A percentile compares a stretch with the other conserved stretches of the same genome.
Evolutionary conservation across 2,888 invertebrate species (phyloP).

Genomic region (Azorinus chamasolen): DNA sequence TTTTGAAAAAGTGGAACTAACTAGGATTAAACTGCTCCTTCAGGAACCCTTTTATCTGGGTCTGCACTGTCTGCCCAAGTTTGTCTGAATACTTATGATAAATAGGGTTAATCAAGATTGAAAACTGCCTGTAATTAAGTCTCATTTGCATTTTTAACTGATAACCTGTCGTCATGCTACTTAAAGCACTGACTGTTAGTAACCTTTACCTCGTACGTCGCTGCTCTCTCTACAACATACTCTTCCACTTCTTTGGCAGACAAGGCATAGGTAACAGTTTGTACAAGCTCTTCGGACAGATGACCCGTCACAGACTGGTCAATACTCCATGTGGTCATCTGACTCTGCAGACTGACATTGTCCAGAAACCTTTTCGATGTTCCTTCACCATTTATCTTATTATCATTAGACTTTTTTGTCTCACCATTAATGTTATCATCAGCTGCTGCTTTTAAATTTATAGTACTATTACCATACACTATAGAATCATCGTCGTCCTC

Average conservation of each 20-base stretch:
- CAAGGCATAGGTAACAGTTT: slow-evolving; percentile 61
- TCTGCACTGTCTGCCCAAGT: too few relatives aligned
- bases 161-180: too few relatives aligned
- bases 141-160: too few relatives aligned
- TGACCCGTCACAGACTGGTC: slow-evolving; percentile 38
- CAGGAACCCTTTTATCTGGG: too few relatives aligned
- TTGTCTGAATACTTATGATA: too few relatives aligned
- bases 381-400: neutral
- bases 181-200: too few relatives aligned
- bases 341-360: too few relatives aligned
- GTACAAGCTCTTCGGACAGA: slow-evolving; percentile 50
- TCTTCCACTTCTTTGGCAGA: slow-evolving; percentile 46
- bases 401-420: neutral
- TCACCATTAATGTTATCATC: slow-evolving; percentile 17
- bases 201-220: slow-evolving; percentile 58
- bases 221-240: slow-evolving; percentile 43
- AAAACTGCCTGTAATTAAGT: too few relatives aligned
- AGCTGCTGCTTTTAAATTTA: slow-evolving; percentile 33
- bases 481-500: slow-evolving; percentile 61
- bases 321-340: slow-evolving; percentile 35
- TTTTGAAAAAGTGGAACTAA: too few relatives aligned
- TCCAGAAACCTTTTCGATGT: neutral
- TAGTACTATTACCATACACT: slow-evolving; percentile 52
- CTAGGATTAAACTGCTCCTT: too few relatives aligned
- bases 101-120: too few relatives aligned